phyloP scores from a whole-genome alignment of 2,888 invertebrate species.

The Nymphalis urticae region DNA sequence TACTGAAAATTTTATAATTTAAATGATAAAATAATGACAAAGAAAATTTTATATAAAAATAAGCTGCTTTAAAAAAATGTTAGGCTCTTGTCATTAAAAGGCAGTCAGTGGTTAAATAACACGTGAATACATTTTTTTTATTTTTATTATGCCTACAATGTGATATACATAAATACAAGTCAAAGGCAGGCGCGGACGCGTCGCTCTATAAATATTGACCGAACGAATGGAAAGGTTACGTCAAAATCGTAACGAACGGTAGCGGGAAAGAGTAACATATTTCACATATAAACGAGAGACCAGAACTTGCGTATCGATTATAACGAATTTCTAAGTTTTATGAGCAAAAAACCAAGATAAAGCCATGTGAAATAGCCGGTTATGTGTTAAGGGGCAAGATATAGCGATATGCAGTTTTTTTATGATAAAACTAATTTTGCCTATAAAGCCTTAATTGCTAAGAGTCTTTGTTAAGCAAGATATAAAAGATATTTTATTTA shows the following conservation, averaged over 20 bases:
- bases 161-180: constrained; percentile 23
- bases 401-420: constrained; percentile 7
- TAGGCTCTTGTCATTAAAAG: too few species aligned
- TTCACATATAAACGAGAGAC: constrained; percentile 36
- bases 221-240: constrained; percentile 56
- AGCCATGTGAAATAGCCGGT: constrained; percentile 5
- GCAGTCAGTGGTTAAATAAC: too few species aligned
- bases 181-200: constrained; percentile 34
- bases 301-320: constrained; percentile 24
- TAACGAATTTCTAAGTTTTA: constrained; percentile 29
- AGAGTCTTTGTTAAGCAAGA: too few species aligned
- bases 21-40: too few species aligned
- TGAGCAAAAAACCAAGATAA: constrained; percentile 29
- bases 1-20: too few species aligned
- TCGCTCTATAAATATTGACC: constrained; percentile 45
- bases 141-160: too few species aligned
- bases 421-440: too few species aligned
- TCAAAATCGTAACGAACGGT: constrained; percentile 50
- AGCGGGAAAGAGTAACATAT: constrained; percentile 37
- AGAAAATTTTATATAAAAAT: too few species aligned
- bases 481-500: too few species aligned
- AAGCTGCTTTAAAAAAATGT: too few species aligned
- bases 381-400: constrained; percentile 14
- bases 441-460: too few species aligned
- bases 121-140: too few species aligned